Conservation (phyloP, 2,113 vertebrate species). For the Poeciliopsis prolifica region DNA sequence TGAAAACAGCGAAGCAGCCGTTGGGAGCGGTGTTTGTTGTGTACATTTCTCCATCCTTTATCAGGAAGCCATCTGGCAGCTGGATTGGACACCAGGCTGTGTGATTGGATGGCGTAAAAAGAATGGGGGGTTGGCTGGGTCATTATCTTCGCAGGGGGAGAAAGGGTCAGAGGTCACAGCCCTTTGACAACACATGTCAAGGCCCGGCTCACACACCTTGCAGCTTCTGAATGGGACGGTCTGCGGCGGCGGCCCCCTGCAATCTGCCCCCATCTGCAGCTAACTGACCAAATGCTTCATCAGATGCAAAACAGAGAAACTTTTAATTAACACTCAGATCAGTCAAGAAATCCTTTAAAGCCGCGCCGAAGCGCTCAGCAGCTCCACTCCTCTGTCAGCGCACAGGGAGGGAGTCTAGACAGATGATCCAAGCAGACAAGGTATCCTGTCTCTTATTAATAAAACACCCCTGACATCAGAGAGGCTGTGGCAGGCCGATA, state of each 20-base stretch:
- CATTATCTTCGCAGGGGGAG: conserved; percentile 72
- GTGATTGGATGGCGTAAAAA: conserved; percentile 79
- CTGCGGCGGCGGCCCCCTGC: conserved; percentile 55
- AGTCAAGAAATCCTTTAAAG: background rate
- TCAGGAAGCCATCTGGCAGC: conserved; percentile 81
- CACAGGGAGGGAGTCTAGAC: conserved; percentile 64
- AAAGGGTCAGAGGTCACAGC: conserved; percentile 84
- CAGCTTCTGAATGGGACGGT: conserved; percentile 74
- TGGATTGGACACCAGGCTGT: conserved; percentile 71
- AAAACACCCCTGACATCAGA: conserved; percentile 64
- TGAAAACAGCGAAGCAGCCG: conserved; percentile 19
- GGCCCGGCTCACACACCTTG: conserved; percentile 74
- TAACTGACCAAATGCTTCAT: conserved; percentile 65
- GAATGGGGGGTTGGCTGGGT: conserved; percentile 74
- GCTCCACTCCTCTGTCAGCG: conserved; percentile 24
- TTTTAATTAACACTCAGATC: conserved; percentile 3
- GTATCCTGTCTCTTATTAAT: conserved; percentile 65
- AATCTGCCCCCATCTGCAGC: conserved; percentile 66
- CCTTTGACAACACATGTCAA: conserved; percentile 83
- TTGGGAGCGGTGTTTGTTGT: conserved; percentile 36
- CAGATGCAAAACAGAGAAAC: conserved; percentile 54
- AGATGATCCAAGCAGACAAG: conserved; percentile 60
- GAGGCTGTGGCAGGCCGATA: conserved; percentile 68
- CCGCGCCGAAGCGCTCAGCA: conserved; percentile 15
- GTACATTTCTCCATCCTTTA: conserved; percentile 74